phyloP scores from a whole-genome alignment of 2,113 vertebrate species.

The Salminus brasiliensis region DNA sequence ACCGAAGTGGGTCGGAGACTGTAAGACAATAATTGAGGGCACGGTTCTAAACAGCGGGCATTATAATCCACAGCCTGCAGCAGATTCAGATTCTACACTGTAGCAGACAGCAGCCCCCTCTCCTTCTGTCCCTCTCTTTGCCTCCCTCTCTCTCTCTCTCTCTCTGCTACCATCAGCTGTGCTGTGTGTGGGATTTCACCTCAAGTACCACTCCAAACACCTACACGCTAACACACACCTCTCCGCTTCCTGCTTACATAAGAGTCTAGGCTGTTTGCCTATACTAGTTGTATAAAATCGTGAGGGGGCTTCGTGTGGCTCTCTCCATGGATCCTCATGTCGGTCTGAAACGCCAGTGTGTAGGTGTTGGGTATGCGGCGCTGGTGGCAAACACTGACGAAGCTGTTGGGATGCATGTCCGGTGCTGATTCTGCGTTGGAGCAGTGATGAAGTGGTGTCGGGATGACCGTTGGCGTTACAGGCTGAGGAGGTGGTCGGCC shows the following conservation, averaged over 20 bases:
- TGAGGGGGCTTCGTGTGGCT: not conserved
- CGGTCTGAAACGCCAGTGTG: too few species aligned
- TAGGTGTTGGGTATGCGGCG: not conserved
- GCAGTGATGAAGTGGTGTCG: not conserved
- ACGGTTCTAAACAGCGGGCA: not conserved
- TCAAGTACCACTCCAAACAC: not conserved
- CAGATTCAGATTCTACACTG: not conserved
- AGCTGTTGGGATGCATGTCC: not conserved
- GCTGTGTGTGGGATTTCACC: not conserved
- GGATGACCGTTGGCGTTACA: not conserved
- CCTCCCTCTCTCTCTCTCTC: not conserved
- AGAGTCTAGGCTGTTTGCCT: not conserved
- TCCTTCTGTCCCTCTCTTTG: not conserved
- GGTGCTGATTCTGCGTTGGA: not conserved
- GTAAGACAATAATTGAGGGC: too few species aligned
- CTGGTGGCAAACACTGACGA: not conserved
- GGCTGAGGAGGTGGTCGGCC: too few species aligned
- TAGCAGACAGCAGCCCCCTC: not conserved
- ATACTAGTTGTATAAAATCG: not conserved
- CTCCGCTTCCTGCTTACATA: not conserved
- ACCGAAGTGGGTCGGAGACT: too few species aligned
- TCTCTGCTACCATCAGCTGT: not conserved
- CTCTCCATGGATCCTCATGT: not conserved
- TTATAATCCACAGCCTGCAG: not conserved
- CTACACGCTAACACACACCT: not conserved